Base-by-base conservation (phyloP, 2,113 vertebrate species). In the Hyperoodon ampullatus region DNA sequence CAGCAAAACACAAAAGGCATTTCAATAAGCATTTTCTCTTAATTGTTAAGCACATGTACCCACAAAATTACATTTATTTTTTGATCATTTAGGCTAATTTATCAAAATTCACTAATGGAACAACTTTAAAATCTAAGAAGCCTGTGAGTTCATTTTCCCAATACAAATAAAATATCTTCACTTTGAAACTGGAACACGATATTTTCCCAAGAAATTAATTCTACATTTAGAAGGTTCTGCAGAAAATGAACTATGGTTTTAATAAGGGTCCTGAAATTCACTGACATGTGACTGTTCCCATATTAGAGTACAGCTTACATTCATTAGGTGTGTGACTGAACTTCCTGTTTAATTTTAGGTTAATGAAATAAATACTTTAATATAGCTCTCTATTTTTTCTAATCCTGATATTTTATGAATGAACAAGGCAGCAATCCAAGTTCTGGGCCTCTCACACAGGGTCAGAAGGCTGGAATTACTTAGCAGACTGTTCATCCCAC, bases 311-410 rank as follows among this genome's bases (percentile, higher is more conserved):
- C 77, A 96, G 61, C 70, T 97, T 96, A 90, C 3, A 95, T 95
- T 98, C 87, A 96, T 92, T 95, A 95, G 74, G 66, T 88, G 65
- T 96, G 85, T 96, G 84, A 93, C 80, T 92, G 61, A 96, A 94
- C 89, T 97, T 96, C 85, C 94, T 95, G 74, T 93, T 89, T 90
- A 92, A 92, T 94, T 95, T 97, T 94, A 96, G 86, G 61, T 96
- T 97, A 96, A 97, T 92, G 87, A 98, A 97, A 96, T 97, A 97
- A 97, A 97, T 96, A 88, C 85, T 91, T 97, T 68, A 95, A 78
- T 87, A 90, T 44, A 93, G n/a, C 71, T 66, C n/a, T 94, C n/a
- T 63, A 1, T n/a, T 96, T n/a, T 94, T 93, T 55, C 44, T 82
- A 71, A 87, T 96, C 70, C 70, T 97, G 78, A 75, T 94, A 91